These are phyloP conservation scores for Idaea dimidiata DNA, from an alignment of 2,888 invertebrate genomes.

Conservation along the genomic window DNA sequence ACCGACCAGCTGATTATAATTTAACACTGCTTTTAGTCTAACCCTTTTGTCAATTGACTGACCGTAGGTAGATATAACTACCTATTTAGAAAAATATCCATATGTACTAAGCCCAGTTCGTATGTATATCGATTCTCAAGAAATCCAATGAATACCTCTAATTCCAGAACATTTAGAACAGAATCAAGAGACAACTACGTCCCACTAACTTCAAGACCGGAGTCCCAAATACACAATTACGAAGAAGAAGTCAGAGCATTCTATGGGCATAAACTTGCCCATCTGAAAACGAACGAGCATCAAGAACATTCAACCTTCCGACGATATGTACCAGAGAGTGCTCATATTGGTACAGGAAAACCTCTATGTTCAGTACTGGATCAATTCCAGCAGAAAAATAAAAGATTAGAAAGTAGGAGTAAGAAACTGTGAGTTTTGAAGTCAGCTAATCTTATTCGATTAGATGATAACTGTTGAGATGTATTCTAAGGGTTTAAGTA, in stretches of 20 bases:
- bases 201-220: conserved; percentile 37
- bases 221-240: conserved; percentile 46
- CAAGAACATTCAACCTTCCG: conserved; percentile 41
- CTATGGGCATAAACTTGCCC: conserved; percentile 42
- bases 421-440: conserved; percentile 8
- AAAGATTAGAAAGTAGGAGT: conserved; percentile 40
- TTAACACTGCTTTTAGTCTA: no score
- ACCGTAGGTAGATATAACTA: no score
- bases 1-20: no score
- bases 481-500: no score
- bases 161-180: conserved; percentile 59
- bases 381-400: conserved; percentile 53
- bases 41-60: no score
- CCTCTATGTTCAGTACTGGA: conserved; percentile 56
- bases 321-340: conserved; percentile 50
- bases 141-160: background rate
- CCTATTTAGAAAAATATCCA: no score
- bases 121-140: background rate
- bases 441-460: background rate
- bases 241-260: conserved; percentile 51
- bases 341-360: conserved; percentile 49
- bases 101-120: background rate
- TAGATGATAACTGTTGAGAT: no score
- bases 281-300: conserved; percentile 41
- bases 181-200: conserved; percentile 62